Base-by-base conservation (phyloP, 2,113 vertebrate genomes). In the Procavia capensis region DNA sequence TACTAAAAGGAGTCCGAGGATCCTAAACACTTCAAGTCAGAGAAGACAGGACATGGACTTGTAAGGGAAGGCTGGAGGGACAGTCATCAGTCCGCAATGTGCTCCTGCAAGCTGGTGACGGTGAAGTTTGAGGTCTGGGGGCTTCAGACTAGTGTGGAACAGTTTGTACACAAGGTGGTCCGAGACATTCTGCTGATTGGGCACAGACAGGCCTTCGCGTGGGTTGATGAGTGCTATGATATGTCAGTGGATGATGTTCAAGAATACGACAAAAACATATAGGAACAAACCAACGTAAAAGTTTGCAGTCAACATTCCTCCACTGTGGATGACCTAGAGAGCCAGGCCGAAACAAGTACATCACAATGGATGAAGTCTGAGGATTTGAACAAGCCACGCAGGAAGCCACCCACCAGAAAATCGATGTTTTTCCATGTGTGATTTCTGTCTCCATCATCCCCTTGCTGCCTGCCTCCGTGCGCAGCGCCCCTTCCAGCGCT, bases 181-280 rank as follows among this genome's bases (percentile, higher is more conserved):
- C 99, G 99, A 96, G 99, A 99, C 82, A 98, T 99, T 74, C 98
- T 99, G 36, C 98, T 99, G 96, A 99, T 99, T 14, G 99, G 99
- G 91, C 99, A 99, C 98, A 99, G 99, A 88, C 99, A 99, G 98
- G 99, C 99, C 25, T 99, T 99, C 90, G 99, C 99, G 24, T 99
- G 99, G 99, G 99, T 99, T 86, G 99, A 99, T 86, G 99, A 99
- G 98, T 99, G 99, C 99, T 99, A 99, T 19, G 99, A 99, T 99
- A 98, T 98, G 99, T 99, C 95, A 41, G 7, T 83, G n/a, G n/a
- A n/a, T n/a, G n/a, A n/a, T n/a, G n/a, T n/a, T n/a, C n/a, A n/a
- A n/a, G n/a, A n/a, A n/a, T n/a, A n/a, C n/a, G n/a, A n/a, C n/a
- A n/a, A n/a, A n/a, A n/a, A n/a, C n/a, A n/a, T n/a, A n/a, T n/a